Evolutionary conservation across 1,140 invertebrate genomes (phyloP).

Genomic region (Magallana ariakensis): DNA sequence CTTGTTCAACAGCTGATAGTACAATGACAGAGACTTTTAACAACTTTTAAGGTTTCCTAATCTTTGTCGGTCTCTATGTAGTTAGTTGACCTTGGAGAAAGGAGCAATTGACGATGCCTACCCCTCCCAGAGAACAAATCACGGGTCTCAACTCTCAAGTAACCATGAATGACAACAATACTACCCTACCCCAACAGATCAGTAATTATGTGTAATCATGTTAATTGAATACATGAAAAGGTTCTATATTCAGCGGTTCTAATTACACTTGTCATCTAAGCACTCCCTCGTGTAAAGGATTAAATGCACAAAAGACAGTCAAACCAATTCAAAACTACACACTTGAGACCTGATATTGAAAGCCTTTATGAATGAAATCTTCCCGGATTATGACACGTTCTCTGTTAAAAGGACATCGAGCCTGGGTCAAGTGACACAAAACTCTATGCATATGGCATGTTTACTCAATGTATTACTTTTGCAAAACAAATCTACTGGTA

Average conservation of each 20-base stretch:
- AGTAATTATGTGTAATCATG: not conserved
- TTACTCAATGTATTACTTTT: not conserved
- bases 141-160: not conserved
- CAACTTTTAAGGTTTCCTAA: not conserved
- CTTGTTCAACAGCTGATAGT: not conserved
- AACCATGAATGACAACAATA: not conserved
- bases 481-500: too few species aligned
- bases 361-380: constrained; percentile 16
- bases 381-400: not conserved
- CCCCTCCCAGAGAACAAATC: not conserved
- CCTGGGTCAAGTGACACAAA: not conserved
- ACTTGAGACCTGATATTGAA: not conserved
- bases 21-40: not conserved
- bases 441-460: not conserved
- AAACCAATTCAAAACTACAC: not conserved
- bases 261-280: constrained; percentile 8
- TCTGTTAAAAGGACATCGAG: not conserved
- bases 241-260: not conserved
- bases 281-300: not conserved
- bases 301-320: not conserved
- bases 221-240: constrained; percentile 19
- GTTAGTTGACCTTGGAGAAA: not conserved
- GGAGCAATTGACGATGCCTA: not conserved
- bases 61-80: constrained; percentile 1
- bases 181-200: not conserved